Percentiles rank a stretch among this genome's conserved stretches.
These are phyloP conservation scores for Globodera rostochiensis DNA, from an alignment of 1,140 invertebrate genomes.

Conservation along the genomic window DNA sequence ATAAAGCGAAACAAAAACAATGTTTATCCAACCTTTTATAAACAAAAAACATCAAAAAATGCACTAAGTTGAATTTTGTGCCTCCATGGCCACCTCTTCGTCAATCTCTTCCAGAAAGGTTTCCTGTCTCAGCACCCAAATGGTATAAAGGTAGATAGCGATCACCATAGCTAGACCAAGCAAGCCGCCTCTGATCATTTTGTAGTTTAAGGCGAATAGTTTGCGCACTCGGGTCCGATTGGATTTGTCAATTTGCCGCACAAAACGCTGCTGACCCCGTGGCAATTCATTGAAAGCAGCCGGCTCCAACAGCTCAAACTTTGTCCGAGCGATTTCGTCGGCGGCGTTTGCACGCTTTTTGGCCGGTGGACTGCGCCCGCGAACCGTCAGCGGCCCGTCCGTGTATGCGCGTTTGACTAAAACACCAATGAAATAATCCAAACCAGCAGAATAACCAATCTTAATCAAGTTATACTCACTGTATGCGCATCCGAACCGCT, in stretches of 20 bases:
- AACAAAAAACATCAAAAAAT: neutral
- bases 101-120: conserved; percentile 65
- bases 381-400: conserved; percentile 20
- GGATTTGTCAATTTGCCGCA: conserved; percentile 62
- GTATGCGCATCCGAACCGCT: neutral
- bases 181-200: conserved; percentile 49
- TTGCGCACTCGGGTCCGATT: conserved; percentile 60
- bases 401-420: too few species aligned
- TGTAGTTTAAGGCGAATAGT: conserved; percentile 62
- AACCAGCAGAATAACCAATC: too few species aligned
- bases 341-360: conserved; percentile 11
- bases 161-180: conserved; percentile 44
- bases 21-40: too few species aligned
- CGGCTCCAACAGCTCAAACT: conserved; percentile 58
- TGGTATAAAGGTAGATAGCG: conserved; percentile 61
- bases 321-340: conserved; percentile 37
- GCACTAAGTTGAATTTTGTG: conserved; percentile 24
- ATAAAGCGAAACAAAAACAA: too few species aligned
- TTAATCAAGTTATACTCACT: neutral
- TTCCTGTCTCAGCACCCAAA: conserved; percentile 61
- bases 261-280: conserved; percentile 62
- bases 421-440: too few species aligned
- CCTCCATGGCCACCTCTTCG: conserved; percentile 59
- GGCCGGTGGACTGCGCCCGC: conserved; percentile 1
- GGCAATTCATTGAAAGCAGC: conserved; percentile 62